A percentile compares a stretch with the other conserved stretches of the same genome.
phyloP scores from a whole-genome alignment of 1,140 invertebrate species.

The Oedothorax gibbosus region DNA sequence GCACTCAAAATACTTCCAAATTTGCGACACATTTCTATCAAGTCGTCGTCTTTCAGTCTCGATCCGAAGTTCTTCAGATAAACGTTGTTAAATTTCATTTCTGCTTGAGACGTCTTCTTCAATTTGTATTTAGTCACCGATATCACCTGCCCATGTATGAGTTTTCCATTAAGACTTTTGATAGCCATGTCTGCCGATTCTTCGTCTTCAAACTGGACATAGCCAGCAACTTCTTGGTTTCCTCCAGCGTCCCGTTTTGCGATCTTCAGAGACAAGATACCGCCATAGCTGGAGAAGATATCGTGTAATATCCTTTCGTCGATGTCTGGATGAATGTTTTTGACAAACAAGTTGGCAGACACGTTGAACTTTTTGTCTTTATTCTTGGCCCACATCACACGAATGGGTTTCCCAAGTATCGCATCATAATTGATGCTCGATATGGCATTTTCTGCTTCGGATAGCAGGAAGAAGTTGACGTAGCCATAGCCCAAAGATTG shows the following conservation, averaged over 20 bases:
- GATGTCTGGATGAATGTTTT: constrained; percentile 97
- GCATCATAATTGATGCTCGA: constrained; percentile 99
- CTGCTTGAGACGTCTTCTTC: constrained; percentile 85
- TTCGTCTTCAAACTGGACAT: constrained; percentile 99
- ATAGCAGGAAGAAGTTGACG: constrained; percentile 98
- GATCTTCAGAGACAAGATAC: constrained; percentile 92
- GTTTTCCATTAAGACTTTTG: constrained; percentile 86
- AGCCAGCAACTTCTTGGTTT: constrained; percentile 96
- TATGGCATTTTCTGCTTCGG: constrained; percentile 96
- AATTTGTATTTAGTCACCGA: constrained; percentile 96
- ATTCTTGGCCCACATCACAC: constrained; percentile 99
- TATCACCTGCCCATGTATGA: constrained; percentile 88
- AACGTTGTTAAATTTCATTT: constrained; percentile 98
- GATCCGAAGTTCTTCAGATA: constrained; percentile 99
- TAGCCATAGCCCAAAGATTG: constrained; percentile 98
- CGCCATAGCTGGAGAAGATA: constrained; percentile 98
- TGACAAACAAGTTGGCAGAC: constrained; percentile 97
- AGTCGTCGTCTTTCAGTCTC: constrained; percentile 90
- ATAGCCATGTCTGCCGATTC: constrained; percentile 94
- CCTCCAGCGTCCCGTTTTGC: constrained; percentile 93
- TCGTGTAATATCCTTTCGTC: constrained; percentile 99
- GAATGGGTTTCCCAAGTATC: constrained; percentile 94
- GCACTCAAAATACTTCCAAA: constrained; percentile 87
- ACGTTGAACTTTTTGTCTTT: constrained; percentile 89
- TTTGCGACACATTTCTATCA: constrained; percentile 93